These are phyloP conservation scores for Cydia fagiglandana DNA, from an alignment of 1,140 invertebrate species.

Conservation along the genomic window DNA sequence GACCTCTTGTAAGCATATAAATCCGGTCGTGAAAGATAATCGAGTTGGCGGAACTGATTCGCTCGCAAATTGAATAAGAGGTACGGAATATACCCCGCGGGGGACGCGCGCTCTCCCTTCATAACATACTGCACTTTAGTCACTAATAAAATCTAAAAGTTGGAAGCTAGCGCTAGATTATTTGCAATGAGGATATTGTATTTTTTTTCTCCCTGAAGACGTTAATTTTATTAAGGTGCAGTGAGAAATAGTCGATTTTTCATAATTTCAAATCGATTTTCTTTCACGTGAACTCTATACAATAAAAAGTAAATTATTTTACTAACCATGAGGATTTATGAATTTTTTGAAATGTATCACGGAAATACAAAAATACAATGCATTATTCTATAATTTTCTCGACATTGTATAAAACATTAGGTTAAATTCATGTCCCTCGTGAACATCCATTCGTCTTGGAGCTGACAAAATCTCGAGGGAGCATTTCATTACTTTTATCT, in stretches of 20 bases:
- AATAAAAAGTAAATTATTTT: no score
- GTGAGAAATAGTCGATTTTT: no score
- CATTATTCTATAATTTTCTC: neutral
- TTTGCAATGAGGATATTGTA: conserved; percentile 8
- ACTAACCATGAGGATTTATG: no score
- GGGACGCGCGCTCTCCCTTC: conserved; percentile 43
- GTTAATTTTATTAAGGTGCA: no score
- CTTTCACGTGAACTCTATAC: no score
- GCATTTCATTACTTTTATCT: conserved; percentile 76
- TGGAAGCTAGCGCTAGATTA: conserved; percentile 14
- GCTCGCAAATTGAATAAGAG: conserved; percentile 75
- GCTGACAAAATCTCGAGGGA: conserved; percentile 52
- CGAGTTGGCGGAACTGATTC: conserved; percentile 74
- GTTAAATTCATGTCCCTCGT: conserved; percentile 41
- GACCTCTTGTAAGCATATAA: conserved; percentile 64
- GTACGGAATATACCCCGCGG: conserved; percentile 59
- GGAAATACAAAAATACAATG: neutral
- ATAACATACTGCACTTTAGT: conserved; percentile 40
- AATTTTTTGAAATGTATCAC: neutral
- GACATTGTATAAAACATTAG: neutral
- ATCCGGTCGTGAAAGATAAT: conserved; percentile 71
- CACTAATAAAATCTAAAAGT: conserved; percentile 33
- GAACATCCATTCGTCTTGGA: conserved; percentile 43
- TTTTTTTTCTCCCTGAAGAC: neutral
- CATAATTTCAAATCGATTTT: no score